A percentile compares a stretch with the other conserved stretches of the same genome.
Evolutionary conservation across 2,113 vertebrate species (phyloP).

Genomic region (Diphyllodes magnificus): DNA sequence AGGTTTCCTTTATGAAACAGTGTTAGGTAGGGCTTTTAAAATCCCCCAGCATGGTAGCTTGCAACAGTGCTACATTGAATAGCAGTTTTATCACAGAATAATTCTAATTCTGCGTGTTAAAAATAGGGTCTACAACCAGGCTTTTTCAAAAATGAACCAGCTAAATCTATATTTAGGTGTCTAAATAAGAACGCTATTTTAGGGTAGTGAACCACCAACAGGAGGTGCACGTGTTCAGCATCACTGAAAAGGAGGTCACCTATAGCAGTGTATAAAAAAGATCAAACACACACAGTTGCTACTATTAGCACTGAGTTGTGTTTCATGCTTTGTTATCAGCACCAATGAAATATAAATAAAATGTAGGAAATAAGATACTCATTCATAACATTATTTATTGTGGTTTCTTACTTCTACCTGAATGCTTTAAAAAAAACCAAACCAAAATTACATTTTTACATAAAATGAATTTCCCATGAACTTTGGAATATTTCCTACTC

Average conservation of each 20-base stretch:
- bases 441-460: not conserved
- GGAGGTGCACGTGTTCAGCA: not conserved
- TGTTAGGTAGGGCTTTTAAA: not conserved
- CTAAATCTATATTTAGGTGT: not conserved
- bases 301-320: not conserved
- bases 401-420: not conserved
- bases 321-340: not conserved
- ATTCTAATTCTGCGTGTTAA: not conserved
- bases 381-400: not conserved
- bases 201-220: not conserved
- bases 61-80: not conserved
- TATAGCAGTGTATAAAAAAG: not conserved
- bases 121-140: not conserved
- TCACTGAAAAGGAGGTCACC: not conserved
- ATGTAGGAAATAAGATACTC: not conserved
- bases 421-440: not conserved
- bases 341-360: not conserved
- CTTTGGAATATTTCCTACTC: not conserved
- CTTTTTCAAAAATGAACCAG: not conserved
- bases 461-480: not conserved
- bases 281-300: not conserved
- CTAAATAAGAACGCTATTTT: not conserved
- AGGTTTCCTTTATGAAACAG: not conserved
- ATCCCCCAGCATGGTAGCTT: not conserved
- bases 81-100: not conserved